phyloP scores from a whole-genome alignment of 2,113 vertebrate species.

The Vidua chalybeata region DNA sequence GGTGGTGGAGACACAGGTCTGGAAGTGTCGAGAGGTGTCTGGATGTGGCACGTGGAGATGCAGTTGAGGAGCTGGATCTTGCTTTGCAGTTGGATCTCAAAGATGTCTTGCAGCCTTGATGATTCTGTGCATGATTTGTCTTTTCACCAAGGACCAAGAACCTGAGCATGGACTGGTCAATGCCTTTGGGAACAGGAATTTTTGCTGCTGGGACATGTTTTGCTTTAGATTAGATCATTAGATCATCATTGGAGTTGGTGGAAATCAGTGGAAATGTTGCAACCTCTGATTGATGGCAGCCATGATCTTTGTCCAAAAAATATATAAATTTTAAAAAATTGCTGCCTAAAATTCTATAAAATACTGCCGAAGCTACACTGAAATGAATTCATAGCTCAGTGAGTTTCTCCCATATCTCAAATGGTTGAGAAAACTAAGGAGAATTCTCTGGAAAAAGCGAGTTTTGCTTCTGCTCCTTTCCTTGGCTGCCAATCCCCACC shows the following conservation, averaged over 20 bases:
- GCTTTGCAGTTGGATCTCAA: too few relatives aligned
- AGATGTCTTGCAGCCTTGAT: background rate
- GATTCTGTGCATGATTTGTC: background rate
- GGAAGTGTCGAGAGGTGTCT: too few relatives aligned
- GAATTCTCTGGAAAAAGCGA: background rate
- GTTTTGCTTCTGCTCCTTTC: background rate
- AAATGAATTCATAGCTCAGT: background rate
- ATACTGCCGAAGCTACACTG: background rate
- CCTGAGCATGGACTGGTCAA: fast-evolving
- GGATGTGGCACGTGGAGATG: background rate
- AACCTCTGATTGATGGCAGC: background rate
- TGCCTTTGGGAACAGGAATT: background rate
- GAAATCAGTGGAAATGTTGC: background rate
- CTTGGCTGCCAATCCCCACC: background rate
- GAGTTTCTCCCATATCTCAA: background rate
- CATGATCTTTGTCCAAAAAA: background rate
- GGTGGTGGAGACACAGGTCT: too few relatives aligned
- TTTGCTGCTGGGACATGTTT: background rate
- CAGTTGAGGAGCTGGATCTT: fast-evolving
- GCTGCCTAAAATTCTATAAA: background rate
- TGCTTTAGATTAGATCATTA: background rate
- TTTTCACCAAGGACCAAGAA: background rate
- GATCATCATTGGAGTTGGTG: background rate
- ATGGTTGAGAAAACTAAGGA: background rate
- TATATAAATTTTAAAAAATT: background rate